Base-by-base conservation (phyloP, 2,888 invertebrate genomes). In the Hypsopygia costalis region DNA sequence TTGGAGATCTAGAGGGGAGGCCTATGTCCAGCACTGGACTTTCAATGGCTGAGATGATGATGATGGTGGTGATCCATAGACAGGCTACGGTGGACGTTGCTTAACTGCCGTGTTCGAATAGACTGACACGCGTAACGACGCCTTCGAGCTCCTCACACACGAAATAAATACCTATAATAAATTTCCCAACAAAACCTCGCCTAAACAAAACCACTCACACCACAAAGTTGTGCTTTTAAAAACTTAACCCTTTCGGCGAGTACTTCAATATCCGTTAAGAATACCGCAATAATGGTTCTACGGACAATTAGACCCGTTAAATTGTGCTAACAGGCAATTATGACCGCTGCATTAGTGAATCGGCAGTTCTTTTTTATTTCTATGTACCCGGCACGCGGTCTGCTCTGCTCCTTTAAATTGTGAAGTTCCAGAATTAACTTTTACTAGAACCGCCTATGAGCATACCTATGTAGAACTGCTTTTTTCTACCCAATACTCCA, bases 321-420 rank as follows among this genome's bases (percentile, higher is more conserved):
- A 40, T 45, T 41, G 36, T 41, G 36, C 40, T 38, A 46, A 46
- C 40, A 41, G 38, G 40, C 42, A 40, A 37, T 36, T 40, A 40
- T 33, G 30, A 37, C 39, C 39, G 43, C 41, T 33, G 37, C 43
- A 43, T 43, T 34, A 43, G 40, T 49, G 44, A 49, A 41, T 46
- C 35, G 41, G 42, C 44, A 22, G 36, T 25, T 25, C 25, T 7
- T 44, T 44, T 42, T 33, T 27, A 28, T 38, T 49, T 44, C 46
- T 11, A 21, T 28, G 41, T 44, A 49, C n/a, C 30, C 6, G 21
- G 30, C 16, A 28, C 29, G 36, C 8, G 29, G 39, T 39, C 34
- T 27, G 34, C 35, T 30, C 42, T 41, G 38, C 21, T 22, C 36
- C 38, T 16, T 40, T 44, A 40, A 41, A 38, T 34, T 31, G 30